phyloP scores from a whole-genome alignment of 2,113 vertebrate genomes.

The Chloroceryle aenea region DNA sequence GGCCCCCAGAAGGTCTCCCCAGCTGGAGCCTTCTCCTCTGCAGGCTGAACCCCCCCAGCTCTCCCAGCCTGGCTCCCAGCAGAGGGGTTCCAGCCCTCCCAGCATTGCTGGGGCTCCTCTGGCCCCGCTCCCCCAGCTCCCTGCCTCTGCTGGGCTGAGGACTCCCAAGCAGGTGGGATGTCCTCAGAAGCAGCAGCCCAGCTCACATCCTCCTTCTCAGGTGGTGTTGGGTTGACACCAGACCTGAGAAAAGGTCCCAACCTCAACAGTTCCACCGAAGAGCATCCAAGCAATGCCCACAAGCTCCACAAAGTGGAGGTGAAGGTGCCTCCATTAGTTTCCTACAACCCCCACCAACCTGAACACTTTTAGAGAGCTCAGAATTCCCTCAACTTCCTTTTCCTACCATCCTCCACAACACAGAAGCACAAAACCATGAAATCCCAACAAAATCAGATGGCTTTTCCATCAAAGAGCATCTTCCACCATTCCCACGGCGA shows the following conservation, averaged over 20 bases:
- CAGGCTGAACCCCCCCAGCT: too few relatives aligned
- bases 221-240: accelerated
- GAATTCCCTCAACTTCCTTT: not conserved
- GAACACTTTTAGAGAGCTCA: not conserved
- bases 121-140: too few relatives aligned
- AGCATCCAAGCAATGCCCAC: not conserved
- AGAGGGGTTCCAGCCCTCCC: too few relatives aligned
- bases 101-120: too few relatives aligned
- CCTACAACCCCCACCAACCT: accelerated
- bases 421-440: not conserved
- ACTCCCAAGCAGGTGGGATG: too few relatives aligned
- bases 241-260: not conserved
- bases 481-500: not conserved
- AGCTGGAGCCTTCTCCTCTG: too few relatives aligned
- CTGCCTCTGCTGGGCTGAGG: too few relatives aligned
- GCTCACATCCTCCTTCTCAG: not conserved
- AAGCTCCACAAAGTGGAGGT: not conserved
- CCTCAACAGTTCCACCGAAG: not conserved
- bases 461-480: not conserved
- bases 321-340: not conserved
- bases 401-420: accelerated
- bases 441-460: not conserved
- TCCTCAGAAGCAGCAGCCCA: not conserved
- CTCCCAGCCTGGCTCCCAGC: too few relatives aligned
- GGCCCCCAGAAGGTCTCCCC: too few relatives aligned